These are phyloP conservation scores for Luscinia luscinia DNA, from an alignment of 2,797 vertebrate species.

Conservation along the genomic window DNA sequence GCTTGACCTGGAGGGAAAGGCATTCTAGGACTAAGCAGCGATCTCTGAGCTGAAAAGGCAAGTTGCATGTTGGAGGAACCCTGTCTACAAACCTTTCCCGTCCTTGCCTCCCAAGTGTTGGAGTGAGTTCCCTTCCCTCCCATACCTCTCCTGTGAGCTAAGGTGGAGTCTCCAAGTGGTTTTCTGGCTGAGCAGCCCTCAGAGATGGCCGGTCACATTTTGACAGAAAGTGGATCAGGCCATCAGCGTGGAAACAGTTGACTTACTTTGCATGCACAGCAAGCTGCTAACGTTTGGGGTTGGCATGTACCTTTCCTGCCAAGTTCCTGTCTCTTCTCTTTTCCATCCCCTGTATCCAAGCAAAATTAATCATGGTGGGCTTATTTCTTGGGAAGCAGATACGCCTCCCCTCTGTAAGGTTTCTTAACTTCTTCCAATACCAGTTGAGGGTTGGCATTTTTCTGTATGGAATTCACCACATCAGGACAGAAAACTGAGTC, in stretches of 20 bases:
- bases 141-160: constrained; percentile 59
- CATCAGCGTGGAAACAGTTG: constrained; percentile 23
- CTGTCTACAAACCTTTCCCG: constrained; percentile 50
- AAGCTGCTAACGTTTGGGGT: constrained; percentile 50
- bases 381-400: constrained; percentile 8
- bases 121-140: constrained; percentile 54
- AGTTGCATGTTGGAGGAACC: constrained; percentile 63
- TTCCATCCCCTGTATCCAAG: background rate
- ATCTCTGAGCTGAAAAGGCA: constrained; percentile 53
- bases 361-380: background rate
- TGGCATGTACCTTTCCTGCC: constrained; percentile 34
- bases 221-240: background rate
- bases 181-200: constrained; percentile 27
- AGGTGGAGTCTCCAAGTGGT: constrained; percentile 50
- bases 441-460: background rate
- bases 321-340: constrained; percentile 29
- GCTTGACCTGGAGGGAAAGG: constrained; percentile 61
- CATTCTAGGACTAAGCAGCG: constrained; percentile 49
- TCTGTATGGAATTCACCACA: background rate
- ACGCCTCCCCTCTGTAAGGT: background rate
- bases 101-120: constrained; percentile 43
- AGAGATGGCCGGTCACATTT: background rate
- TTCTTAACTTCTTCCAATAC: constrained; percentile 2
- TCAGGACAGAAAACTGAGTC: background rate
- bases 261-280: constrained; percentile 51